Evolutionary conservation across 35 echinoderm and acorn worm species (phyloP).

Genomic region (Apostichopus parvimensis): DNA sequence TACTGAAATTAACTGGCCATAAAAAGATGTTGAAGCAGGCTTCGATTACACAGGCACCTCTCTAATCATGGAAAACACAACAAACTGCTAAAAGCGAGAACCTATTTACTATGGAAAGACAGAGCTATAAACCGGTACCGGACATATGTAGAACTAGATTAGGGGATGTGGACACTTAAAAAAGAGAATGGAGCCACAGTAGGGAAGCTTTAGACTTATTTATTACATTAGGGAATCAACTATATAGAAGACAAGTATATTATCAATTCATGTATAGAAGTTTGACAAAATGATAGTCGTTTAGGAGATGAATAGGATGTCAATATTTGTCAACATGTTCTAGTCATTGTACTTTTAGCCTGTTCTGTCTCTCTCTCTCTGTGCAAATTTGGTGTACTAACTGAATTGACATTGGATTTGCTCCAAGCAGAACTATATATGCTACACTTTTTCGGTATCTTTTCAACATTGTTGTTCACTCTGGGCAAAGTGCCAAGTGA

Average conservation of each 20-base stretch:
- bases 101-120: not conserved
- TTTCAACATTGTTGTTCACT: not conserved
- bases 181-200: no score
- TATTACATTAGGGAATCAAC: no score
- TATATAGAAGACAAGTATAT: not conserved
- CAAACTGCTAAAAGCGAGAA: conserved; percentile 17
- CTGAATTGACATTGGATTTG: not conserved
- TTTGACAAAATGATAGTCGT: no score
- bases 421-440: not conserved
- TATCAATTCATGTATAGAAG: no score
- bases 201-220: no score
- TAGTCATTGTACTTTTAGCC: not conserved
- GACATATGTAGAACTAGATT: not conserved
- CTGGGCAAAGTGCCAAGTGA: not conserved
- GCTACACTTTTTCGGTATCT: not conserved
- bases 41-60: conserved; percentile 10
- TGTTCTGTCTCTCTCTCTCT: not conserved
- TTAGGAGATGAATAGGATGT: not conserved
- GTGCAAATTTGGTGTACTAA: not conserved
- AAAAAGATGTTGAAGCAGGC: conserved; percentile 13
- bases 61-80: conserved; percentile 18
- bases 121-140: not conserved
- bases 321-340: not conserved
- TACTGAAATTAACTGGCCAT: conserved; percentile 21
- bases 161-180: no score